Evolutionary conservation across 1,140 invertebrate species (phyloP).

Genomic region (Solenopsis fugax): DNA sequence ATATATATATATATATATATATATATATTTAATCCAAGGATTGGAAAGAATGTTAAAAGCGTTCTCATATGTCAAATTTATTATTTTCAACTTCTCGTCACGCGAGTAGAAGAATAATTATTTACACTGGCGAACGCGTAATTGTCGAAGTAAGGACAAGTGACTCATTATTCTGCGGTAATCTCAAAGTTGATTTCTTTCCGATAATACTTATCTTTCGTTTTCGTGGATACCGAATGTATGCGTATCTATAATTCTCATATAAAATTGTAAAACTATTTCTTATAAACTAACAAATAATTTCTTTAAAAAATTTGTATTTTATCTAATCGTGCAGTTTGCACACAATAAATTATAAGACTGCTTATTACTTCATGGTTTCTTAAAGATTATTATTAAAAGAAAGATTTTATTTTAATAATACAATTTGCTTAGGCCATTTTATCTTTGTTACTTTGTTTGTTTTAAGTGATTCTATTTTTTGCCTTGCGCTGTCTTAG

Average conservation of each 20-base stretch:
- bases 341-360: not conserved
- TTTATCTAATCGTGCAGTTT: not conserved
- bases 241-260: not conserved
- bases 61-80: not conserved
- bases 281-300: not conserved
- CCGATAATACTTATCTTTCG: constrained; percentile 43
- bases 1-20: no score
- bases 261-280: not conserved
- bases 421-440: not conserved
- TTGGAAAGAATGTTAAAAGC: not conserved
- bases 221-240: not conserved
- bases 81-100: not conserved
- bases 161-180: constrained; percentile 41
- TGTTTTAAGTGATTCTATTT: not conserved
- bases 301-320: not conserved
- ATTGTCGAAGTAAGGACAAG: constrained; percentile 37
- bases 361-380: not conserved
- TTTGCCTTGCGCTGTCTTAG: not conserved
- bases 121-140: not conserved
- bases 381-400: not conserved
- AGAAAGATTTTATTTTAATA: constrained; percentile 19
- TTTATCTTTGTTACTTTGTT: not conserved
- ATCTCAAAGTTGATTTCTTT: constrained; percentile 11
- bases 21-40: no score
- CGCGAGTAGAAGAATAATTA: not conserved